Evolutionary conservation across 2,113 vertebrate genomes (phyloP).

Genomic region (Ia io): DNA sequence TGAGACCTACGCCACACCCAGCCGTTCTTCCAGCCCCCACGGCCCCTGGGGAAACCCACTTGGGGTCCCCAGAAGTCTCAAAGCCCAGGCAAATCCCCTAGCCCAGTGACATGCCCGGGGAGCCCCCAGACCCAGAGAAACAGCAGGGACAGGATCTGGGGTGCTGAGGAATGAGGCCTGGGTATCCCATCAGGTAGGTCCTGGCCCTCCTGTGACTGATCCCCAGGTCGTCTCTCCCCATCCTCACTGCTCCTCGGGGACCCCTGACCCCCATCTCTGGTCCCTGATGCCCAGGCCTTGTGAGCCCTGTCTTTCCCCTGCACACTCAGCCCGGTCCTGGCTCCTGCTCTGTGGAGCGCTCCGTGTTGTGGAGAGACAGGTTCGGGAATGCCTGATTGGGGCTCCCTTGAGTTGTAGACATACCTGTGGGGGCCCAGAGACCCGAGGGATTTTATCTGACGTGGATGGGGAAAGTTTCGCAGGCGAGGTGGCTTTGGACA

Average conservation of each 20-base stretch:
- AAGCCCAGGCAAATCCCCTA: neutral
- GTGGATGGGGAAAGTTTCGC: neutral
- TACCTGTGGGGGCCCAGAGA: neutral
- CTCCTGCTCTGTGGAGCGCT: neutral
- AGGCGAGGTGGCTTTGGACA: constrained; percentile 35
- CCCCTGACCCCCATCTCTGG: neutral
- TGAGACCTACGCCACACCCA: neutral
- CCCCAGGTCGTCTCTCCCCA: neutral
- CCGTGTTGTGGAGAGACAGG: neutral
- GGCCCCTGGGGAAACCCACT: neutral
- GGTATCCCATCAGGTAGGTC: neutral
- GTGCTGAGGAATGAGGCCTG: neutral
- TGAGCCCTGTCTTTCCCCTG: neutral
- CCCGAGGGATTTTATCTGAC: neutral
- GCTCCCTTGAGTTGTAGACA: neutral
- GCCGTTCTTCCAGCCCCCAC: neutral
- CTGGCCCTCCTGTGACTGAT: neutral
- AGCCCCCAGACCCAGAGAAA: neutral
- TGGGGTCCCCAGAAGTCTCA: neutral
- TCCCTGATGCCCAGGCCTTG: neutral
- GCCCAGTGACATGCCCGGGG: neutral
- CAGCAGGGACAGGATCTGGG: neutral
- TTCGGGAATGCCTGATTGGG: neutral
- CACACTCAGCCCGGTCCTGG: neutral
- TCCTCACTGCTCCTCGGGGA: neutral